These are phyloP conservation scores for Sphaeridia pumilis DNA, from an alignment of 2,888 invertebrate species.

Conservation along the genomic window DNA sequence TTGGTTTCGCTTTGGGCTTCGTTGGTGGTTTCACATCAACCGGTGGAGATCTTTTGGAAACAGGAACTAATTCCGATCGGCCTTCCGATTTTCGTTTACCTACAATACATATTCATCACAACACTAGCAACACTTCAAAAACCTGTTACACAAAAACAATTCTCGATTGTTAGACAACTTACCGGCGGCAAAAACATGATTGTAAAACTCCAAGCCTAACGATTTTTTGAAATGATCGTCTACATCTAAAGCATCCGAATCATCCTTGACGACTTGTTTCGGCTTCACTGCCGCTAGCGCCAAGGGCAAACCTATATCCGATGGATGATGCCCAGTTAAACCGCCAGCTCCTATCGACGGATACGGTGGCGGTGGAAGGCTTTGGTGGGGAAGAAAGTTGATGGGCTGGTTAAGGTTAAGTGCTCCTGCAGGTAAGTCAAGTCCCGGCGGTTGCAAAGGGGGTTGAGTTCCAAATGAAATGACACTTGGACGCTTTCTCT, in stretches of 20 bases:
- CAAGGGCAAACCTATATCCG: too few species aligned
- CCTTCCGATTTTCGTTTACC: background rate
- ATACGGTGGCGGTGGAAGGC: background rate
- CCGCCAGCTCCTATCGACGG: too few species aligned
- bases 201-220: conserved; percentile 47
- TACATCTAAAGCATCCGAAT: conserved; percentile 53
- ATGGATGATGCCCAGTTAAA: too few species aligned
- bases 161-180: too few species aligned
- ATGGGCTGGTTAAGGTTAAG: conserved; percentile 7
- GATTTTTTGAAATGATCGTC: conserved; percentile 93
- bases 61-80: background rate
- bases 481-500: conserved; percentile 14
- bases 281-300: too few species aligned
- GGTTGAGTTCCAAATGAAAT: conserved; percentile 5
- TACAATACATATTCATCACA: background rate
- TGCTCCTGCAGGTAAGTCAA: too few species aligned
- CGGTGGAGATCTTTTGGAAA: background rate
- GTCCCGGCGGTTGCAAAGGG: background rate
- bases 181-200: background rate
- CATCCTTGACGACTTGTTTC: too few species aligned
- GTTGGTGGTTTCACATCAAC: background rate
- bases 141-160: background rate
- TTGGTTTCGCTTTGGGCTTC: background rate
- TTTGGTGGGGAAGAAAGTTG: background rate
- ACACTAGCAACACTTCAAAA: background rate